phyloP scores from a whole-genome alignment of 2,888 invertebrate genomes.

The Theodoxus fluviatilis region DNA sequence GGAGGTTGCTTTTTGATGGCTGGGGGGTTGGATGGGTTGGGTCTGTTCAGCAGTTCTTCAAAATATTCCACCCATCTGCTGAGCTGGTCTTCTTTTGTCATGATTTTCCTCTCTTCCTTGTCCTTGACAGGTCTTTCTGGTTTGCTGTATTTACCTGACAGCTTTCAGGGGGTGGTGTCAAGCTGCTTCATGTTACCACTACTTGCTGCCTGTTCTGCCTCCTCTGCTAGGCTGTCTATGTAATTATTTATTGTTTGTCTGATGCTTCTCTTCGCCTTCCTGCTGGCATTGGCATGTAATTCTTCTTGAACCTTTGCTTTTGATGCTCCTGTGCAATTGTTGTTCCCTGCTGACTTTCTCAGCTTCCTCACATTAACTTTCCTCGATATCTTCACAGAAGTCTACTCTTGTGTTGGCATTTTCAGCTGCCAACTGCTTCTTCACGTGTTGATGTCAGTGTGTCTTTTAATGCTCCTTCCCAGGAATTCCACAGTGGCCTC shows the following conservation, averaged over 20 bases:
- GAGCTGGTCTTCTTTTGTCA: constrained; percentile 3
- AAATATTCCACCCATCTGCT: constrained; percentile 24
- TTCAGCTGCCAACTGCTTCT: too few relatives aligned
- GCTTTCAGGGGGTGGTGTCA: constrained; percentile 3
- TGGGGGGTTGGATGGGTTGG: constrained; percentile 6
- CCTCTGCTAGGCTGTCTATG: background rate
- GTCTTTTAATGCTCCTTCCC: background rate
- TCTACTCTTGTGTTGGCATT: too few relatives aligned
- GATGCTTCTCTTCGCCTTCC: constrained; percentile 8
- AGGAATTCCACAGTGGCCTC: background rate
- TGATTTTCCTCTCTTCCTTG: background rate
- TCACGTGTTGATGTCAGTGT: background rate
- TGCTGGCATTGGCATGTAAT: too few relatives aligned
- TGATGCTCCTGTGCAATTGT: too few relatives aligned
- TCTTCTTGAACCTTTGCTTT: too few relatives aligned
- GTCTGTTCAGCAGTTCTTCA: constrained; percentile 23
- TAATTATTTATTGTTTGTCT: constrained; percentile 1
- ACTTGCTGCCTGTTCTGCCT: constrained; percentile 7
- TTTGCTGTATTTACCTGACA: constrained; percentile 4
- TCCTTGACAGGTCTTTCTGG: background rate
- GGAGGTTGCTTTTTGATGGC: constrained; percentile 7
- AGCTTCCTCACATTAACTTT: too few relatives aligned
- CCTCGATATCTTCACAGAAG: too few relatives aligned
- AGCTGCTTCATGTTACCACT: background rate
- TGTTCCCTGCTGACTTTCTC: too few relatives aligned